Percentiles rank a stretch among this genome's conserved stretches.
Evolutionary conservation across 2,888 invertebrate genomes (phyloP).

Genomic region (Stictocephala bisonia): DNA sequence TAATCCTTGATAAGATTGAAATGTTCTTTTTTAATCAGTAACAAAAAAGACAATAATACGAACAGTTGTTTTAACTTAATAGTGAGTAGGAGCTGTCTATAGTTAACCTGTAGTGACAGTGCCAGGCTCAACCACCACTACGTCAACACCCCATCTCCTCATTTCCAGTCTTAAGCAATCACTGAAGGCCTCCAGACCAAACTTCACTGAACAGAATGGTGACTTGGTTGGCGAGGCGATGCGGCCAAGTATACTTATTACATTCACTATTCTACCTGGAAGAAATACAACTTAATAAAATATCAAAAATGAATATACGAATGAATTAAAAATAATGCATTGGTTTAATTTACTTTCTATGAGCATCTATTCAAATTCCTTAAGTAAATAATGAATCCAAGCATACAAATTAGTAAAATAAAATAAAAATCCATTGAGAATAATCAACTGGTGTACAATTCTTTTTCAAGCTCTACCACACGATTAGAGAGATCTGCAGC

Average conservation of each 20-base stretch:
- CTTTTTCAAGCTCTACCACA: too few species aligned
- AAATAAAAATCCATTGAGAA: too few species aligned
- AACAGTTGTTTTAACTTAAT: background rate
- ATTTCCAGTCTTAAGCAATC: constrained; percentile 84
- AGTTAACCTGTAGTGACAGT: constrained; percentile 80
- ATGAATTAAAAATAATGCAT: too few species aligned
- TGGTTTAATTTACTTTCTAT: too few species aligned
- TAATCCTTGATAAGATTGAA: background rate
- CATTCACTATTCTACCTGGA: constrained; percentile 76
- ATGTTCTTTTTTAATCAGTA: background rate
- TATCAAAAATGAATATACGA: too few species aligned
- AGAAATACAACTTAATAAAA: background rate
- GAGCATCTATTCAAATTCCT: too few species aligned
- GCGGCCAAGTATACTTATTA: constrained; percentile 83
- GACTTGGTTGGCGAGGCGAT: constrained; percentile 84
- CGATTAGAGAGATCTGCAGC: too few species aligned
- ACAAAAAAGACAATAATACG: background rate
- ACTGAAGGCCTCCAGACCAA: constrained; percentile 82
- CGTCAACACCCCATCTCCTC: constrained; percentile 82
- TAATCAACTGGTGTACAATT: too few species aligned
- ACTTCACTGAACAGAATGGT: constrained; percentile 78
- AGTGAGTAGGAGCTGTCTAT: background rate
- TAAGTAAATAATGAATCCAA: too few species aligned
- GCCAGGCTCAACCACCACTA: constrained; percentile 86
- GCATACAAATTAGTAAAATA: too few species aligned